Percentiles rank a stretch among this genome's conserved stretches.
phyloP scores from a whole-genome alignment of 2,797 vertebrate species.

The Carcharodon carcharias region DNA sequence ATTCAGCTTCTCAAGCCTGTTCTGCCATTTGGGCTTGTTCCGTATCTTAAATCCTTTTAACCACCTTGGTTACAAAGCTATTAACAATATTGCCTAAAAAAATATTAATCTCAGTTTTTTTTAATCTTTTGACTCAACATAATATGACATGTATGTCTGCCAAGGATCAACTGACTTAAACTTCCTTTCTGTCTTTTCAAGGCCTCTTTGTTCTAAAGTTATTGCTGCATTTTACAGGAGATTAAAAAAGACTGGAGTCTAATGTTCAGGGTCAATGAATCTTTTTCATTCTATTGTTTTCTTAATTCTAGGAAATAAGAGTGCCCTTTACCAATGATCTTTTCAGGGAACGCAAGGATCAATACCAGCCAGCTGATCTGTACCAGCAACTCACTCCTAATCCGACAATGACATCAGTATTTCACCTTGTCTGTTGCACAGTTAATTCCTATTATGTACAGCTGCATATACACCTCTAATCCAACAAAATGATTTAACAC shows the following conservation, averaged over 20 bases:
- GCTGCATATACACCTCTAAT: not conserved
- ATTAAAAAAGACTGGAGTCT: not conserved
- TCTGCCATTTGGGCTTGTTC: not conserved
- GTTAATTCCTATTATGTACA: not conserved
- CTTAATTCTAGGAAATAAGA: not conserved
- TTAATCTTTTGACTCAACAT: not conserved
- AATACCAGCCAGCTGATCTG: not conserved
- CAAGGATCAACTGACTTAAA: not conserved
- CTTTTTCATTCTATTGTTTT: not conserved
- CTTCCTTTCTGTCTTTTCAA: not conserved
- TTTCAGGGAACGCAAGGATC: not conserved
- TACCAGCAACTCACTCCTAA: slow-evolving; percentile 1
- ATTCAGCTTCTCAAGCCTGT: not conserved
- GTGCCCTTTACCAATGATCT: not conserved
- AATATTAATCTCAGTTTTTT: not conserved
- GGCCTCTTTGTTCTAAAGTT: not conserved
- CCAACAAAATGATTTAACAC: not conserved
- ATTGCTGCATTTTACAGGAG: not conserved
- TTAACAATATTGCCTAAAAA: not conserved
- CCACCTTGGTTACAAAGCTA: not conserved
- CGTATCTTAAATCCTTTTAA: not conserved
- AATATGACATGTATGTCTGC: not conserved
- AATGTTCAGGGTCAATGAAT: not conserved
- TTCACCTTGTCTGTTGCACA: not conserved
- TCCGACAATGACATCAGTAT: not conserved